A percentile compares a stretch with the other conserved stretches of the same genome.
These are phyloP conservation scores for Perdita meconis DNA, from an alignment of 2,888 invertebrate genomes.

Conservation along the genomic window DNA sequence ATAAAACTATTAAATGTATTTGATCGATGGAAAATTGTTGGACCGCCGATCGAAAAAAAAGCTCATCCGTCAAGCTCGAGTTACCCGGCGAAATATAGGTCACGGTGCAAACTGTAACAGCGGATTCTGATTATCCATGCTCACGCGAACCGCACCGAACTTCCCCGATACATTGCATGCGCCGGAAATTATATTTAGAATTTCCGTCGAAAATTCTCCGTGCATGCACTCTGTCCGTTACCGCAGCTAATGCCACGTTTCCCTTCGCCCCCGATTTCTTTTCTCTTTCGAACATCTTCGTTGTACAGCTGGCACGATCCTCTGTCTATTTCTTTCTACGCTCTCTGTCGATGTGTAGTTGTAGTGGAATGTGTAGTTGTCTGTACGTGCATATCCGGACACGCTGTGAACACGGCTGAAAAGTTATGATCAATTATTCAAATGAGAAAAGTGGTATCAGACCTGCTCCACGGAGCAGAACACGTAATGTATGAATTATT, in stretches of 20 bases:
- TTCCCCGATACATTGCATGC: conserved; percentile 50
- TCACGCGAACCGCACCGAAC: conserved; percentile 36
- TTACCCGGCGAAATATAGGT: conserved; percentile 30
- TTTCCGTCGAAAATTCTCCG: conserved; percentile 43
- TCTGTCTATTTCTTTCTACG: no score
- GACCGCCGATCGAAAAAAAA: conserved; percentile 15
- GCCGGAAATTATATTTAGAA: conserved; percentile 66
- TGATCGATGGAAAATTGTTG: conserved; percentile 7
- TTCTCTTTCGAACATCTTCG: conserved; percentile 24
- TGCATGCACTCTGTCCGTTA: conserved; percentile 56
- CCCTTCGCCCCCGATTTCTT: conserved; percentile 54
- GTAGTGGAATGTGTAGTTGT: background rate
- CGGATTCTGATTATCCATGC: conserved; percentile 38
- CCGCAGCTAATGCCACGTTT: conserved; percentile 52
- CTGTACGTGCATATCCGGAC: conserved; percentile 7
- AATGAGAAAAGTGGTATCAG: background rate
- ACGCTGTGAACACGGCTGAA: conserved; percentile 42
- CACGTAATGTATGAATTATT: no score
- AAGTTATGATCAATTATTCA: conserved; percentile 8
- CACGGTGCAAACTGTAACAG: conserved; percentile 32
- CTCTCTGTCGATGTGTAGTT: conserved; percentile 18
- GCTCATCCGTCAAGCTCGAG: background rate
- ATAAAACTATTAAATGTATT: background rate
- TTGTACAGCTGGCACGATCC: conserved; percentile 58
- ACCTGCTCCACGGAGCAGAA: no score